Base-by-base conservation (phyloP, 2,797 vertebrate species). In the Thamnophis elegans region DNA sequence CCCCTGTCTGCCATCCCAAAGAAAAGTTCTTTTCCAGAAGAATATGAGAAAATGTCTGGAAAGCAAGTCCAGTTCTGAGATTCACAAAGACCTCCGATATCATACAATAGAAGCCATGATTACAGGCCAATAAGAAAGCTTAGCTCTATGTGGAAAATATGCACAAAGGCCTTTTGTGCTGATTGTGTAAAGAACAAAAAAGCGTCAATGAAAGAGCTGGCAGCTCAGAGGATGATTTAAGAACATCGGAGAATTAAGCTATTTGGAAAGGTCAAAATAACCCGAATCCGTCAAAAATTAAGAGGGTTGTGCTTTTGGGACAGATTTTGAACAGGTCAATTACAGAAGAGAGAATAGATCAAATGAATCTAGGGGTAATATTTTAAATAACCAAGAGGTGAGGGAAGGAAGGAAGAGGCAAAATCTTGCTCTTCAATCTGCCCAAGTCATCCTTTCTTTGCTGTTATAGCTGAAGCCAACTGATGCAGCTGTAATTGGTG, bases 221-320 rank as follows among this genome's bases (percentile, higher is more conserved):
- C 18, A 62, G 91, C 5, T 8, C 28, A 87, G 87, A 53, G 9
- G 8, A 85, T 60, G 26, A 90, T 91, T 90, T 91, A 73, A 91
- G 60, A 82, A 90, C 25, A 82, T 53, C 36, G 60, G 65, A 89
- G 82, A 85, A 53, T 51, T 87, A 55, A 58, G 54, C 53, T 92
- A 22, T 82, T 90, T 54, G 51, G 51, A 85, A 93, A 90, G 91
- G 87, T 82, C 90, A 59, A 18, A 86, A 91, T 73, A 28, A 89
- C 58, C 56, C 47, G 16, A 56, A 82, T 89, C 68, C 9, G 53
- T 89, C 13, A 59, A 51, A 42, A 89, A 90, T 36, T 51, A 32
- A 62, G 14, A 82, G 58, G 85, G 9, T 25, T n/a, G 87, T 86
- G 42, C n/a, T 42, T 54, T 55, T 56, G 56, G 87, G 14, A 60